Base-by-base conservation (phyloP, 23 tunicate species). In the Halocynthia roretzi region DNA sequence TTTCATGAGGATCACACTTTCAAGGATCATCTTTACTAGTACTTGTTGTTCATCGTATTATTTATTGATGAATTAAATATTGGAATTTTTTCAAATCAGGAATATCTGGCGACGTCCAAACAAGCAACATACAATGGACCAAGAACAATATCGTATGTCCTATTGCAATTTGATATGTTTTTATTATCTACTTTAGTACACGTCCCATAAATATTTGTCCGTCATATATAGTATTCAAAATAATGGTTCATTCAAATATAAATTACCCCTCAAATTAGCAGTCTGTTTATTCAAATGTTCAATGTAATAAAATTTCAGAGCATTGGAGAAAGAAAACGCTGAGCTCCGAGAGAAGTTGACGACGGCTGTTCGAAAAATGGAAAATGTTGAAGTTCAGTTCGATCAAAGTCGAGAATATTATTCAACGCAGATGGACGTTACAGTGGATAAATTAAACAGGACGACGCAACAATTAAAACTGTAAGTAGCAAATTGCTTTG, bases 381-480 rank as follows among this genome's bases (percentile, higher is more conserved):
- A 88, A 66, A 77, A 51, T 51, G 65, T 81, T 9, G 88, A 88
- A 88, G 84, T 65, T 5, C 88, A 88, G 53, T 83, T 20, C 76
- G 70, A 62, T 51, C 95, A 88, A 53, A 88, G 82, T 67, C 67
- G 82, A 44, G 95, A 88, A 69, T 88, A 88, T 69, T 80, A 79
- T 52, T 81, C 86, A 61, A 63, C 54, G 6, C 81, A 88, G 56
- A 77, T 88, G 22, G 78, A 81, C 68, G 48, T 72, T 10, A 31
- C 81, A 6, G 64, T 79, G 8, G 85, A 88, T 62, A 79, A 71
- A 70, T 53, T 72, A 31, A 49, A 61, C 54, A 87, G 69, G 63
- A 61, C 71, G 18, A 76, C 62, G 44, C 79, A 71, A 44, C 81
- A 76, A 56, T 80, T 70, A 52, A 83, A 82, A 80, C 58, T 53